Evolutionary conservation across 2,113 vertebrate species (phyloP), one percentile per base, ranked within the genome.

Genomic region (Saguinus midas): DNA sequence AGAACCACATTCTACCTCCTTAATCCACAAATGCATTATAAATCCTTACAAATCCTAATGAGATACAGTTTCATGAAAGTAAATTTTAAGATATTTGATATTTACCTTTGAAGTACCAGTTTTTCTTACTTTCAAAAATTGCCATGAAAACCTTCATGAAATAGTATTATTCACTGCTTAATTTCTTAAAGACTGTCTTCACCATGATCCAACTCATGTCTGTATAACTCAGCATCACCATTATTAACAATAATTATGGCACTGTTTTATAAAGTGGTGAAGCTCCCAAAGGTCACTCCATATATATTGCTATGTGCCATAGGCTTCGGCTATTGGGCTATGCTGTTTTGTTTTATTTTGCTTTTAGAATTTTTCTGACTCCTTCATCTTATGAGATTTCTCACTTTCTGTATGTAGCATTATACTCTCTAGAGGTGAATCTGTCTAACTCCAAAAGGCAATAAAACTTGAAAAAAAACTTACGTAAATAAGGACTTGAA

Each of bases 1-100:
- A 66, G 35, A 55, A 83, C 5, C 45, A 64, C 58, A 83, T 8
- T 52, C 57, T 23, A 14, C 35, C 21, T 61, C 50, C 43, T 84
- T 70, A 10, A 13, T 93, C 64, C n/a, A 97, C 18, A 78, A n/a
- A 61, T 25, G 13, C 25, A 17, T 81, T 72, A 40, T 61, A 82
- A 86, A 80, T 35, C 43, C 8, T 88, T 43, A 75, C 11, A 50
- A 87, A 80, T 57, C 58, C 68, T 29, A 23, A 27, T 12, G 8
- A 50, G 45, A 83, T 21, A n/a, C 13, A 37, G 7, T 37, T 95
- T 70, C 50, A 35, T 32, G 4, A 13, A 70, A 91, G 43, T 18
- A 91, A 17, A 90, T 87, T 66, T 94, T 85, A 32, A 86, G 68
- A 32, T 43, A 93, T 68, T 87, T 94, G 25, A 64, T 37, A 43